Evolutionary conservation across 2,113 vertebrate species (phyloP).

Genomic region (Rutilus rutilus): DNA sequence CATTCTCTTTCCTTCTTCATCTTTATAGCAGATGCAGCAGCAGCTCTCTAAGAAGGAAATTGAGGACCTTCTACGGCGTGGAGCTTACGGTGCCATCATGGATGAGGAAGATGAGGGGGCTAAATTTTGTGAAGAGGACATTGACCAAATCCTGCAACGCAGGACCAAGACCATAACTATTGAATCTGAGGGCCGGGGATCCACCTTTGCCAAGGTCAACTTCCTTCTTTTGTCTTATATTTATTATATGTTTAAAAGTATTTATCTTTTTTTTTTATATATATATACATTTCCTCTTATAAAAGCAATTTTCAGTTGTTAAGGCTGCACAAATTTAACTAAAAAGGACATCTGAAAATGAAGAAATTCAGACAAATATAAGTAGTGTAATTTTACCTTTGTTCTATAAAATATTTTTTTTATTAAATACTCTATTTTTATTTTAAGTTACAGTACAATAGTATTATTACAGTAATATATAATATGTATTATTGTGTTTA

Average conservation of each 20-base stretch:
- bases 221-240: not conserved
- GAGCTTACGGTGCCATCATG: conserved; percentile 98
- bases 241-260: not conserved
- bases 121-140: conserved; percentile 98
- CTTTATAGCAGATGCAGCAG: conserved; percentile 83
- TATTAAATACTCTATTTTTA: not conserved
- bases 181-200: conserved; percentile 95
- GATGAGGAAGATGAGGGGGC: conserved; percentile 98
- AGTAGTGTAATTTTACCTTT: not conserved
- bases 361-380: not conserved
- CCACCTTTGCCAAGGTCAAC: conserved; percentile 95
- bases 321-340: not conserved
- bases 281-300: not conserved
- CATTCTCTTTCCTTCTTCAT: not conserved
- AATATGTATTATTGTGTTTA: not conserved
- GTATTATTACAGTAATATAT: not conserved
- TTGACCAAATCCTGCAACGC: conserved; percentile 96
- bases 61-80: conserved; percentile 92
- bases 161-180: conserved; percentile 98
- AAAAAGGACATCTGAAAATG: not conserved
- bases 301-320: not conserved
- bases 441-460: not conserved
- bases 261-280: not conserved
- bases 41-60: conserved; percentile 99
- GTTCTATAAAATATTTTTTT: not conserved